Percentiles rank a stretch among this genome's conserved stretches.
Conservation (phyloP, 2,797 vertebrate species). For the Phalanger gymnotis region DNA sequence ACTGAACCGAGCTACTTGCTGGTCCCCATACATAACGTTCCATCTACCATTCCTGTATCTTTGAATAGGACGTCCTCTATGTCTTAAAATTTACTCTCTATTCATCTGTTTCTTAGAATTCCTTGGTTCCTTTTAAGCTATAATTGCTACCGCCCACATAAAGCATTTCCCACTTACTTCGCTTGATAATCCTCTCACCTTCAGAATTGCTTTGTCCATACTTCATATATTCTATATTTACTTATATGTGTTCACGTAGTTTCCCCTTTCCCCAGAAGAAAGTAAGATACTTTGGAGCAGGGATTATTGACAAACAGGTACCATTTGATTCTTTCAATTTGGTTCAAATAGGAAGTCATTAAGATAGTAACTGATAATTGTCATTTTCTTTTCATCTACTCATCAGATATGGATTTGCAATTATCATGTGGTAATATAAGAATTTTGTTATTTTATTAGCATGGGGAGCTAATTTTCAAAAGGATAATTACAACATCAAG, state of each 20-base stretch:
- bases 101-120: neutral
- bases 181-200: neutral
- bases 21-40: neutral
- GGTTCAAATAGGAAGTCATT: neutral
- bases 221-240: neutral
- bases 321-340: neutral
- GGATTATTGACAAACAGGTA: neutral
- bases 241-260: neutral
- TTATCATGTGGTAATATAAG: neutral
- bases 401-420: neutral
- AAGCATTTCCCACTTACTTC: neutral
- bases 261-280: neutral
- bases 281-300: neutral
- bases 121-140: neutral
- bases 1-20: neutral
- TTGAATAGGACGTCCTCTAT: neutral
- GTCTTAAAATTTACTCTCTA: neutral
- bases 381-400: neutral
- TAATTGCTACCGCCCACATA: neutral
- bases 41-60: neutral
- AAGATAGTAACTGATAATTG: constrained; percentile 15
- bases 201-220: neutral
- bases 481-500: neutral
- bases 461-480: neutral
- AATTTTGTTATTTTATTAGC: neutral